phyloP scores from a whole-genome alignment of 2,113 vertebrate genomes.

The Xerus inauris region DNA sequence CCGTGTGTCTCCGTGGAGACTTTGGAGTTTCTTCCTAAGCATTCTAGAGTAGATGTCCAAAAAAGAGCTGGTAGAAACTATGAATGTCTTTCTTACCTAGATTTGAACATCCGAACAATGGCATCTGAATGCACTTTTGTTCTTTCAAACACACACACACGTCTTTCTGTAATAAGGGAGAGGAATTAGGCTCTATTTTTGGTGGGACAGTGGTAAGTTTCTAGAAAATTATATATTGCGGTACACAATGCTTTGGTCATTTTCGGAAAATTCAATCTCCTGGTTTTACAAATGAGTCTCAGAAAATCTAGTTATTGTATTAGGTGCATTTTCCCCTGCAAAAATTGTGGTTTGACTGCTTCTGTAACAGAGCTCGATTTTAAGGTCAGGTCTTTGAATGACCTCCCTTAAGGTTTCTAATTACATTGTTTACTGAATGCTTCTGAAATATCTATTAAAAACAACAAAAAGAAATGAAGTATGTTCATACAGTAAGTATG shows the following conservation, averaged over 20 bases:
- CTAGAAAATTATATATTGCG: neutral
- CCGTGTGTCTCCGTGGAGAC: neutral
- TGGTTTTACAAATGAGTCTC: neutral
- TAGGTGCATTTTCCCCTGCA: neutral
- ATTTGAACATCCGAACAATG: neutral
- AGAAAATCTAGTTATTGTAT: neutral
- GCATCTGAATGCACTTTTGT: neutral
- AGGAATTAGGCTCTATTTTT: neutral
- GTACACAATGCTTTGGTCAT: neutral
- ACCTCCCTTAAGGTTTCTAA: neutral
- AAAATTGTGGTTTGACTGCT: neutral
- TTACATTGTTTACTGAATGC: neutral
- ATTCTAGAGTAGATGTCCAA: neutral
- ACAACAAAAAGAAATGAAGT: neutral
- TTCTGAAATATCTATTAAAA: neutral
- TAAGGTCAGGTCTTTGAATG: neutral
- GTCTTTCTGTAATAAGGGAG: neutral
- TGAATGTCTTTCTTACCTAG: neutral
- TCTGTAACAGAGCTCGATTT: neutral
- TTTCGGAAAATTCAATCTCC: neutral
- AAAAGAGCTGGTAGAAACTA: neutral
- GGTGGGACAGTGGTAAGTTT: neutral
- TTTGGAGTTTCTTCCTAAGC: neutral
- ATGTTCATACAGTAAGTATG: neutral
- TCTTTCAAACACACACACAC: neutral